These are phyloP conservation scores for Anthonomus grandis DNA, from an alignment of 1,140 invertebrate species.

Conservation along the genomic window DNA sequence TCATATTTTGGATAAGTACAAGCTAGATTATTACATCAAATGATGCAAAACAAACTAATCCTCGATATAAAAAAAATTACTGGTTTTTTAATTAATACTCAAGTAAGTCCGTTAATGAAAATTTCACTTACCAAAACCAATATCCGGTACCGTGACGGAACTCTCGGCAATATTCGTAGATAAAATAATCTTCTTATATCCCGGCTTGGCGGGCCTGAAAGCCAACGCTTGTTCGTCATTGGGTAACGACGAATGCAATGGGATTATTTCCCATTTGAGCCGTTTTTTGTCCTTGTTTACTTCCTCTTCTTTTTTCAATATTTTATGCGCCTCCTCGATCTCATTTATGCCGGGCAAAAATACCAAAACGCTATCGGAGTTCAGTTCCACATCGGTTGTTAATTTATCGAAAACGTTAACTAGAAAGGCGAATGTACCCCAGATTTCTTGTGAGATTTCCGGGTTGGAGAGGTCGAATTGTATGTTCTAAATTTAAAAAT, in stretches of 20 bases:
- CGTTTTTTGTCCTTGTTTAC: background rate
- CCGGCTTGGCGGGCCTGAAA: conserved; percentile 57
- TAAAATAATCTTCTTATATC: conserved; percentile 81
- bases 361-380: conserved; percentile 68
- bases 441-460: conserved; percentile 25
- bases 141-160: conserved; percentile 91
- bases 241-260: conserved; percentile 70
- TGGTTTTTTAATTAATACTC: too few species aligned
- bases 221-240: conserved; percentile 67
- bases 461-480: conserved; percentile 54
- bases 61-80: too few species aligned
- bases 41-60: too few species aligned
- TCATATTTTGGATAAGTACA: too few species aligned
- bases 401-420: conserved; percentile 69
- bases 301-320: conserved; percentile 7
- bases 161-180: conserved; percentile 97
- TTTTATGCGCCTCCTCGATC: conserved; percentile 64
- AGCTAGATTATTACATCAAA: too few species aligned
- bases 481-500: conserved; percentile 46
- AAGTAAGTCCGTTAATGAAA: too few species aligned
- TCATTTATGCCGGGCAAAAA: conserved; percentile 86
- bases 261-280: conserved; percentile 56
- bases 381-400: conserved; percentile 50
- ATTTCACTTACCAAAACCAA: conserved; percentile 70
- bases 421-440: conserved; percentile 58